A percentile compares a stretch with the other conserved stretches of the same genome.
phyloP scores from a whole-genome alignment of 2,888 invertebrate species.

The Augochlorella aurata region DNA sequence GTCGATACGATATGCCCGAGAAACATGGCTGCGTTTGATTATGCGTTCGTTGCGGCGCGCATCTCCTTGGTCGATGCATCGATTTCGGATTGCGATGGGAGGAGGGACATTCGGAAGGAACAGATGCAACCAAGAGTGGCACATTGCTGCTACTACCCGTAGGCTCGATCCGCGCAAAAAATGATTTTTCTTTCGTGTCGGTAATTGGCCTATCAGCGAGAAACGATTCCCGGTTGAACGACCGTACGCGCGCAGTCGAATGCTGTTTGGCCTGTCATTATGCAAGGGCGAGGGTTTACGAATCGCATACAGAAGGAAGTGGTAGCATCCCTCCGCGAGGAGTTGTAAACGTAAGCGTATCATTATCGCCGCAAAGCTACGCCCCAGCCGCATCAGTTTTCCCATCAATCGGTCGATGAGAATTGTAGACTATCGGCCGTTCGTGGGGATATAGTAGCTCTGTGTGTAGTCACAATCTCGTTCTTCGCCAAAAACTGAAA shows the following conservation, averaged over 20 bases:
- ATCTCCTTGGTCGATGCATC: background rate
- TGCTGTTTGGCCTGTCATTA: constrained; percentile 60
- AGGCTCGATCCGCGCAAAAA: background rate
- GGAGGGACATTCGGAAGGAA: background rate
- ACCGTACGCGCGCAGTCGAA: constrained; percentile 25
- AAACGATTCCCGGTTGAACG: constrained; percentile 35
- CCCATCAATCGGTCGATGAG: constrained; percentile 66
- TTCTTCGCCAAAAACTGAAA: constrained; percentile 34
- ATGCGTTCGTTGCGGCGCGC: constrained; percentile 17
- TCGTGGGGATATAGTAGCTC: constrained; percentile 19
- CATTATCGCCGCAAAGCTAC: constrained; percentile 71
- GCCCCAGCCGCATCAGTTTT: constrained; percentile 57
- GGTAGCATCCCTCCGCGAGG: constrained; percentile 55
- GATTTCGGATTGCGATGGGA: constrained; percentile 8
- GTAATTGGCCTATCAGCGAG: constrained; percentile 19
- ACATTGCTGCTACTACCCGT: too few species aligned
- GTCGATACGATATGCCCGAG: constrained; percentile 52
- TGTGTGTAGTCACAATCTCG: constrained; percentile 12
- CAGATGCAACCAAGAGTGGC: background rate
- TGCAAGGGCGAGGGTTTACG: constrained; percentile 62
- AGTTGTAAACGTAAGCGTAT: constrained; percentile 60
- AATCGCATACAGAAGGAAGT: constrained; percentile 52
- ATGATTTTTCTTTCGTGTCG: constrained; percentile 28
- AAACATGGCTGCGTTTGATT: constrained; percentile 58
- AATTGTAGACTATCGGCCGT: constrained; percentile 42